phyloP scores from a whole-genome alignment of 1,140 invertebrate species.

The Lepidotrigona ventralis region DNA sequence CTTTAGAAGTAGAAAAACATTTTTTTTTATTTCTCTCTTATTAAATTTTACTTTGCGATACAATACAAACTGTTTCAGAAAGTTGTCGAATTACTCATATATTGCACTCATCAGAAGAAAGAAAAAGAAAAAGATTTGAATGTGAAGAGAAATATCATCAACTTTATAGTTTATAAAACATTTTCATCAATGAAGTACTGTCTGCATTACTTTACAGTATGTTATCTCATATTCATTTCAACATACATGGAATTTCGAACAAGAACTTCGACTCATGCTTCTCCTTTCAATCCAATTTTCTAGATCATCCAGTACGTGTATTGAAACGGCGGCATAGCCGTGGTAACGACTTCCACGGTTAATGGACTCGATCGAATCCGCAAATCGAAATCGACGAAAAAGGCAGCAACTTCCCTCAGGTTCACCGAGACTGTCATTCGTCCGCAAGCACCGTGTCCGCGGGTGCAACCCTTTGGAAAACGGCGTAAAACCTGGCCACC shows the following conservation, averaged over 20 bases:
- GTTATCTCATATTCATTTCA: too few relatives aligned
- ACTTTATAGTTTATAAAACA: too few relatives aligned
- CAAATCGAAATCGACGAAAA: background rate
- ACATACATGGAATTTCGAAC: too few relatives aligned
- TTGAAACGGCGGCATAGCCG: background rate
- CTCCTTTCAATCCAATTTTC: background rate
- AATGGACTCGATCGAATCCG: background rate
- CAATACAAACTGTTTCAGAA: background rate
- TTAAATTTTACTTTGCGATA: background rate
- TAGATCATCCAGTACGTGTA: background rate
- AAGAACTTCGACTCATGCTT: too few relatives aligned
- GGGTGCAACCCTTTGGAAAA: conserved; percentile 68
- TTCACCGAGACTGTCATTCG: conserved; percentile 30
- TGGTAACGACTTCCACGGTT: background rate
- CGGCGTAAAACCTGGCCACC: conserved; percentile 41
- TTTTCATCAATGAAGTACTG: too few relatives aligned
- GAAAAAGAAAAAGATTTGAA: too few relatives aligned
- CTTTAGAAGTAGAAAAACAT: background rate
- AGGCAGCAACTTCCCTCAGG: background rate
- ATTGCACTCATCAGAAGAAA: too few relatives aligned
- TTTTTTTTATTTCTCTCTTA: background rate
- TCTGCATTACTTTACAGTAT: too few relatives aligned
- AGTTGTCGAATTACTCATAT: too few relatives aligned
- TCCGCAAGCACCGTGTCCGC: conserved; percentile 62
- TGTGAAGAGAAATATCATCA: too few relatives aligned